Evolutionary conservation across 1,140 invertebrate genomes (phyloP).

Genomic region (Drosophila pachea): DNA sequence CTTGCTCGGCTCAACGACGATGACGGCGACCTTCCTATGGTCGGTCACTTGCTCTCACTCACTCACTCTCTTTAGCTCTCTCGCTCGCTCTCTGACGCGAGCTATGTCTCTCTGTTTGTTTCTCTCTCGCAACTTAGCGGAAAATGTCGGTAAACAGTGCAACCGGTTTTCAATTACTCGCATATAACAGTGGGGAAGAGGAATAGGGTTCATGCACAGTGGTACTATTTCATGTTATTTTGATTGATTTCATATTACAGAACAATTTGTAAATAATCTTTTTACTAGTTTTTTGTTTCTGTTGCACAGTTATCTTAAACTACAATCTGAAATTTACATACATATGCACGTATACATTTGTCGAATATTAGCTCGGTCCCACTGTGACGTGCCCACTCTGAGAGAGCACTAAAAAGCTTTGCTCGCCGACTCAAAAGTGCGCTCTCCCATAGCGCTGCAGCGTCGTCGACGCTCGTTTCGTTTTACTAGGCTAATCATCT

Average conservation of each 20-base stretch:
- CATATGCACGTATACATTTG: neutral
- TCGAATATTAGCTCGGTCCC: slow-evolving; percentile 4
- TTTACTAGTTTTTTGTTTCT: neutral
- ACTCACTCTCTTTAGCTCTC: slow-evolving; percentile 12
- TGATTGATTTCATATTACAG: neutral
- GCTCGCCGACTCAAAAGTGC: slow-evolving; percentile 30
- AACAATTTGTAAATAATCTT: neutral
- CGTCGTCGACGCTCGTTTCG: slow-evolving; percentile 54
- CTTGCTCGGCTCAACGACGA: slow-evolving; percentile 66
- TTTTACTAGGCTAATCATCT: slow-evolving; percentile 79
- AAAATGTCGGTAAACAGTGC: slow-evolving; percentile 76
- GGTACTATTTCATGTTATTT: neutral
- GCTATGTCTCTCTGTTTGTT: slow-evolving; percentile 6
- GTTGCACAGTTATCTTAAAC: neutral
- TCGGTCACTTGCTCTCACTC: slow-evolving; percentile 28
- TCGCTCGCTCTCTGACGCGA: no score
- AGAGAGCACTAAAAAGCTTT: slow-evolving; percentile 53
- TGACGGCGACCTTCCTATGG: slow-evolving; percentile 68
- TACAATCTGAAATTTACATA: neutral
- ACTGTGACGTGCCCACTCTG: slow-evolving; percentile 31
- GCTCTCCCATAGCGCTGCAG: slow-evolving; percentile 32
- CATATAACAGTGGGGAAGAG: slow-evolving; percentile 41
- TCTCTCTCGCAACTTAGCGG: slow-evolving; percentile 56
- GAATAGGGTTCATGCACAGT: slow-evolving; percentile 8
- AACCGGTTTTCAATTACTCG: slow-evolving; percentile 67